Evolutionary conservation across 2,888 invertebrate species (phyloP).

Genomic region (Parelbella ahira): DNA sequence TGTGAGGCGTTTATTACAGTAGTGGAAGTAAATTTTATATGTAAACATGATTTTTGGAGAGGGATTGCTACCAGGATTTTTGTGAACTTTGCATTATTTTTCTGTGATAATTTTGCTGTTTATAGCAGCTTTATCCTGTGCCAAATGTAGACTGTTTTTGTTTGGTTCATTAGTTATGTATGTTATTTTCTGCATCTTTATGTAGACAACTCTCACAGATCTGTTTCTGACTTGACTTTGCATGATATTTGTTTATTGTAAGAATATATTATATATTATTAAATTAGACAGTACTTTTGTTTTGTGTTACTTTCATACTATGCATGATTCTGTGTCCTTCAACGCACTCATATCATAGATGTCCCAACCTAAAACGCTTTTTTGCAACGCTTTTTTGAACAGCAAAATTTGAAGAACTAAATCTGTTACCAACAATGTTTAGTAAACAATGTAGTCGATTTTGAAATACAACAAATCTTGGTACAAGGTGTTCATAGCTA

Average conservation of each 20-base stretch:
- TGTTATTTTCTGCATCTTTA: slow-evolving; percentile 31
- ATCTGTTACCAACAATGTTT: too few species aligned
- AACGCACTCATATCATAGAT: slow-evolving; percentile 75
- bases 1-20: slow-evolving; percentile 4
- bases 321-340: slow-evolving; percentile 73
- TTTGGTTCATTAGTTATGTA: slow-evolving; percentile 20
- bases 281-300: slow-evolving; percentile 27
- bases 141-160: slow-evolving; percentile 29
- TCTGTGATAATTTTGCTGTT: slow-evolving; percentile 61
- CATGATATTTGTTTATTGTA: slow-evolving; percentile 22
- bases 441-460: slow-evolving; percentile 21
- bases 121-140: slow-evolving; percentile 44
- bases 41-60: slow-evolving; percentile 42
- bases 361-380: slow-evolving; percentile 50
- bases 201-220: slow-evolving; percentile 30
- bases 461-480: slow-evolving; percentile 41
- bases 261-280: slow-evolving; percentile 2
- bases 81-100: slow-evolving; percentile 34
- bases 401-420: slow-evolving; percentile 60
- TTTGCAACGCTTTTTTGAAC: slow-evolving; percentile 60
- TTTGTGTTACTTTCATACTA: slow-evolving; percentile 41
- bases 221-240: slow-evolving; percentile 11
- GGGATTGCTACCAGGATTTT: slow-evolving; percentile 67
- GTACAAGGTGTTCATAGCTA: slow-evolving; percentile 41
- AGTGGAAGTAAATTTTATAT: slow-evolving; percentile 26